A percentile compares a stretch with the other conserved stretches of the same genome.
Evolutionary conservation across 2,888 invertebrate species (phyloP).

Genomic region (Hymenopus coronatus): DNA sequence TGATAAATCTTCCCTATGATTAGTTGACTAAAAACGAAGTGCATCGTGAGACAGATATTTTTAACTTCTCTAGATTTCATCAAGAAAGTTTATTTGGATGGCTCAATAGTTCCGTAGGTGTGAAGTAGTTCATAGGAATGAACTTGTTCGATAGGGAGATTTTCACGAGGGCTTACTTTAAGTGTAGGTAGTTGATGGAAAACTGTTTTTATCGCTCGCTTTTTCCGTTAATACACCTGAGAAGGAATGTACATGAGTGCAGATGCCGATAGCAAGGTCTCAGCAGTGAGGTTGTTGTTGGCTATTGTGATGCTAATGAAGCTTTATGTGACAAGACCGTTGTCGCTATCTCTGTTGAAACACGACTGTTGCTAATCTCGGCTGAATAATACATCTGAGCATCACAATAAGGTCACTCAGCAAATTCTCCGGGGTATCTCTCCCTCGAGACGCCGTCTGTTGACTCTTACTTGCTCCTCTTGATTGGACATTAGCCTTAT

Average conservation of each 20-base stretch:
- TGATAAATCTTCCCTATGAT: too few species aligned
- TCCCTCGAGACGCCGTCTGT: background rate
- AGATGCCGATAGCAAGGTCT: background rate
- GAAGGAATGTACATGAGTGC: background rate
- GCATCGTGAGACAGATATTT: too few species aligned
- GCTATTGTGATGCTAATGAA: background rate
- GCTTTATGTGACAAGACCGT: background rate
- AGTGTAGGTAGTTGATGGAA: too few species aligned
- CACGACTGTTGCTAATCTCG: background rate
- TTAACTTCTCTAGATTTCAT: too few species aligned
- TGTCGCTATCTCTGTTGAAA: background rate
- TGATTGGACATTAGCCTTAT: background rate
- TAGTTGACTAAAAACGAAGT: too few species aligned
- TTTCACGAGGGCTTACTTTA: too few species aligned
- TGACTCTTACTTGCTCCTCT: background rate
- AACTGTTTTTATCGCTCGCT: too few species aligned
- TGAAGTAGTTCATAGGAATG: too few species aligned
- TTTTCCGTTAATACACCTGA: background rate
- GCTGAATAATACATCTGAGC: background rate
- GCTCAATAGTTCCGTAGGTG: too few species aligned
- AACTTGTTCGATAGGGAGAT: too few species aligned
- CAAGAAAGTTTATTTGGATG: too few species aligned
- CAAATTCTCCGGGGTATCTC: background rate
- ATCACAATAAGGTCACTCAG: background rate
- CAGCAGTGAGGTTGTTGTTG: background rate